phyloP scores from a whole-genome alignment of 2,888 invertebrate species.

The Protula sp. region DNA sequence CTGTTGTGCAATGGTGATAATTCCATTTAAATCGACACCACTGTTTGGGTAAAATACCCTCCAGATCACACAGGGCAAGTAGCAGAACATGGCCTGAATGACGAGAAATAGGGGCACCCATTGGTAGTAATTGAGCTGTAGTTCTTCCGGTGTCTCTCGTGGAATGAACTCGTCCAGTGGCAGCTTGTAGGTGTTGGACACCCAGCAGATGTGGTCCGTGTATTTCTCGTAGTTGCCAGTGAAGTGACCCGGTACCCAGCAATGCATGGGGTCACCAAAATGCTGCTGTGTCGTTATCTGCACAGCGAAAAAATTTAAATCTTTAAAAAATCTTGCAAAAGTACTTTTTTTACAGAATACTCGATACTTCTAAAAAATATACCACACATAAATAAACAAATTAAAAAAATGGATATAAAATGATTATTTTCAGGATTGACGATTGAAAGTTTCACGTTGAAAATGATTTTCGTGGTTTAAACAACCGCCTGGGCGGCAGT shows the following conservation, averaged over 20 bases:
- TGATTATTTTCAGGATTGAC: too few species aligned
- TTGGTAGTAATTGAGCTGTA: slow-evolving; percentile 14
- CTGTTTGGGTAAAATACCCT: slow-evolving; percentile 1
- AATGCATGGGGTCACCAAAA: slow-evolving; percentile 5
- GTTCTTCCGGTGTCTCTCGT: neutral
- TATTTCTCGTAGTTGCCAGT: slow-evolving; percentile 1
- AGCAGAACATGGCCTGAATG: slow-evolving; percentile 12
- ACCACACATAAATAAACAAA: too few species aligned
- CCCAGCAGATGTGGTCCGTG: slow-evolving; percentile 1
- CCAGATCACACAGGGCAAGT: slow-evolving; percentile 13
- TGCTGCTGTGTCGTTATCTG: slow-evolving; percentile 2
- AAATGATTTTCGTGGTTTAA: too few species aligned
- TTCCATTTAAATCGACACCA: slow-evolving; percentile 5
- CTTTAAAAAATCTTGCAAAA: too few species aligned
- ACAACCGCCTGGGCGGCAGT: too few species aligned
- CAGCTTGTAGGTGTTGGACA: slow-evolving; percentile 3
- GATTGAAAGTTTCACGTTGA: too few species aligned
- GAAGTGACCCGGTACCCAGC: slow-evolving; percentile 6
- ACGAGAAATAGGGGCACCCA: slow-evolving; percentile 15
- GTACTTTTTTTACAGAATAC: too few species aligned
- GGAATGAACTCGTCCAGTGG: neutral
- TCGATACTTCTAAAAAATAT: too few species aligned
- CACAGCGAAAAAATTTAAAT: neutral
- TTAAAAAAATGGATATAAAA: too few species aligned
- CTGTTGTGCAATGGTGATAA: slow-evolving; percentile 5